A percentile compares a stretch with the other conserved stretches of the same genome.
Conservation (phyloP, 2,113 vertebrate genomes). For the Scytalopus superciliaris region DNA sequence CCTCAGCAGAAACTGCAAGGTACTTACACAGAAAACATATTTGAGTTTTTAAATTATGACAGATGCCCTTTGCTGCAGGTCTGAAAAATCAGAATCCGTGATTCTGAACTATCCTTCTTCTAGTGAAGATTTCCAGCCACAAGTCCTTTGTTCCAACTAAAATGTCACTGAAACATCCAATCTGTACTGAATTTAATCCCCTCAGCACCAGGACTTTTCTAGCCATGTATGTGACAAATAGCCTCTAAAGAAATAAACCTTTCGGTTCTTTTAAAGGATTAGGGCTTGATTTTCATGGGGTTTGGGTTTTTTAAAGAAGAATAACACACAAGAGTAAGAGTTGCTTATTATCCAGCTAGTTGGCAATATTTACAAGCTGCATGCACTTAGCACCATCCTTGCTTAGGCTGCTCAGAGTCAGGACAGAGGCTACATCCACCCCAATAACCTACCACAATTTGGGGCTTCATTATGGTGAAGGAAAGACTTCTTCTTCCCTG, state of each 20-base stretch:
- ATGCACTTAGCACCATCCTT: neutral
- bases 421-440: neutral
- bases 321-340: neutral
- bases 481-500: neutral
- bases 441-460: neutral
- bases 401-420: neutral
- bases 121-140: neutral
- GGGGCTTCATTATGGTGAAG: neutral
- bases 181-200: neutral
- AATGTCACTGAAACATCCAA: slow-evolving; percentile 3
- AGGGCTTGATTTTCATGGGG: neutral
- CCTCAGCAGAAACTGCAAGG: neutral
- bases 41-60: neutral
- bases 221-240: neutral
- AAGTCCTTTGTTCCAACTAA: slow-evolving; percentile 3
- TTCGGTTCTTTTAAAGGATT: neutral
- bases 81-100: neutral
- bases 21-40: neutral
- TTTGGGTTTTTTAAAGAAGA: neutral
- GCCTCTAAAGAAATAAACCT: neutral
- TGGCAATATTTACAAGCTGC: neutral
- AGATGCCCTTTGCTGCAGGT: neutral
- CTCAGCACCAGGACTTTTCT: neutral
- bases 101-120: neutral
- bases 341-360: neutral